These are phyloP conservation scores for Helicoverpa assulta DNA, from an alignment of 2,888 invertebrate species.

Conservation along the genomic window DNA sequence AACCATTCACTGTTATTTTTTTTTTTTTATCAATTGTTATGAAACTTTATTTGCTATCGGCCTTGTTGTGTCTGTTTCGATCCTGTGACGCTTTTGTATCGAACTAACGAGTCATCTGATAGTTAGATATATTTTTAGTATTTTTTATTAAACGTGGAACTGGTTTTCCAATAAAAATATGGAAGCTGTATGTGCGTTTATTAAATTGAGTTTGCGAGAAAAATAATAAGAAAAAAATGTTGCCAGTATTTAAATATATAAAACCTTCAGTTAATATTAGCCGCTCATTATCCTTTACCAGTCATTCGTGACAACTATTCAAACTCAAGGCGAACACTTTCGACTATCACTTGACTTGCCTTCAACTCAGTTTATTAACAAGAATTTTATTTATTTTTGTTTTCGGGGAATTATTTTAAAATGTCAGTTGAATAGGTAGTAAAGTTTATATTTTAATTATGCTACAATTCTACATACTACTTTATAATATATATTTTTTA, in stretches of 20 bases:
- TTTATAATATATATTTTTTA: neutral
- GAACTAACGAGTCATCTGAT: slow-evolving; percentile 13
- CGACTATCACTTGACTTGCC: slow-evolving; percentile 43
- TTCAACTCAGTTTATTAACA: slow-evolving; percentile 39
- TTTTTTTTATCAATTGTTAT: slow-evolving; percentile 39
- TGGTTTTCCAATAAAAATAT: too few species aligned
- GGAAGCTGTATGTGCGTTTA: too few species aligned
- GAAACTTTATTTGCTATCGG: slow-evolving; percentile 28
- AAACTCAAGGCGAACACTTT: slow-evolving; percentile 46
- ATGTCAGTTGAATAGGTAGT: neutral
- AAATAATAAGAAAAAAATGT: neutral
- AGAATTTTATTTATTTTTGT: slow-evolving; percentile 17
- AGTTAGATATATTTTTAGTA: neutral
- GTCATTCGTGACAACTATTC: slow-evolving; percentile 31
- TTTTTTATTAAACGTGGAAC: neutral
- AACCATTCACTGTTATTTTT: slow-evolving; percentile 20
- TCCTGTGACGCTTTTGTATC: slow-evolving; percentile 24
- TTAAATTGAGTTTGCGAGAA: neutral
- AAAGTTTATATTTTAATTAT: neutral
- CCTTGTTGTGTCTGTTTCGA: slow-evolving; percentile 22
- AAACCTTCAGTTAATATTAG: slow-evolving; percentile 32
- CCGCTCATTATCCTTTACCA: slow-evolving; percentile 14
- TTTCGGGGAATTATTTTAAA: slow-evolving; percentile 9
- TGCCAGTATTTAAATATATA: neutral
- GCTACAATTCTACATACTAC: too few species aligned